These are phyloP conservation scores for Eurytoma adleriae DNA, from an alignment of 2,888 invertebrate species.

Conservation along the genomic window DNA sequence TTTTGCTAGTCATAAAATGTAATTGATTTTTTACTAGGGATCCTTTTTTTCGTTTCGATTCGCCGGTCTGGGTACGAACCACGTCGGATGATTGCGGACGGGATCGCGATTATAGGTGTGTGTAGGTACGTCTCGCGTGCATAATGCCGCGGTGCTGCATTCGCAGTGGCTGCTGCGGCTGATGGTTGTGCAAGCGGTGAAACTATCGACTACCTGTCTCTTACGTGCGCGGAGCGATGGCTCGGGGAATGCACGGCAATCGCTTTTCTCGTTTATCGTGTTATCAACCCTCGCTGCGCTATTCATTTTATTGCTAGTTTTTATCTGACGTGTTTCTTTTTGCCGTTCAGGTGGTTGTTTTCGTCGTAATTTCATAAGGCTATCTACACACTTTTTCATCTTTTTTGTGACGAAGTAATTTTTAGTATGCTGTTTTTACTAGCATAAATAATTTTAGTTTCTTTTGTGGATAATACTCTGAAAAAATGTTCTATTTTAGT, in stretches of 20 bases:
- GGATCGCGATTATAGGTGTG: too few species aligned
- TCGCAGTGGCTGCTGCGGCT: constrained; percentile 47
- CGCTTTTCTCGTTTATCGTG: constrained; percentile 17
- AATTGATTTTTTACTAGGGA: too few species aligned
- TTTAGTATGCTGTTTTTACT: too few species aligned
- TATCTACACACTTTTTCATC: neutral
- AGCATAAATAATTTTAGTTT: too few species aligned
- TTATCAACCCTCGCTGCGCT: neutral
- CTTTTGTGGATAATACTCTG: too few species aligned
- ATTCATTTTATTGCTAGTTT: too few species aligned
- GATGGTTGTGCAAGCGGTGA: constrained; percentile 68
- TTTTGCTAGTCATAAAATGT: too few species aligned
- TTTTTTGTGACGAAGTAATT: too few species aligned
- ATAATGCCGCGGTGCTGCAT: constrained; percentile 7
- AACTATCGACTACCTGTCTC: constrained; percentile 67
- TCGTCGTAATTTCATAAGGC: neutral
- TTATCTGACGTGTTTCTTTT: constrained; percentile 6
- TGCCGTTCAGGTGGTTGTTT: neutral
- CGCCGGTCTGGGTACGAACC: too few species aligned
- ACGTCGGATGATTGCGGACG: too few species aligned
- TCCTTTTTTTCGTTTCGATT: too few species aligned
- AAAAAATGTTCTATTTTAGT: too few species aligned
- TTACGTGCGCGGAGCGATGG: constrained; percentile 57
- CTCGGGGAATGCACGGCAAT: constrained; percentile 51
- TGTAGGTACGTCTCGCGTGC: neutral